Base-by-base conservation (phyloP, 2,113 vertebrate species). In the Forbesichthys agassizii region DNA sequence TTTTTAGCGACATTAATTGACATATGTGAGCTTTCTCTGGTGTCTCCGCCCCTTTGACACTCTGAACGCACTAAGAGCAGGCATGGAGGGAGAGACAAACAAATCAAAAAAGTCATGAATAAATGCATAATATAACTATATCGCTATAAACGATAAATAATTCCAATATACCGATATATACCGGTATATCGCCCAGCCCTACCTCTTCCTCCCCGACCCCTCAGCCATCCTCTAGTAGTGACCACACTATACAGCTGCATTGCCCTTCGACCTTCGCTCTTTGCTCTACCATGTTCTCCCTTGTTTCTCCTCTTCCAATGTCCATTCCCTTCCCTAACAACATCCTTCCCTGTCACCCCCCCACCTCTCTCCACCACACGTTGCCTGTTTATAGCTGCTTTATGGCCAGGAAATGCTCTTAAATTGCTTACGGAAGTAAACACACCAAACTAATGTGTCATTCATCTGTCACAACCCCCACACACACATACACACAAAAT, bases 281-380 rank as follows among this genome's bases (percentile, higher is more conserved):
- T 14, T 5, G 3, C 5, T 58, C 14, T 16, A n/a, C 11, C 56
- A 20, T 58, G 16, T 10, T 33, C 8, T 54, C 14, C 12, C 56
- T 9, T 20, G 16, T 33, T 16, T 61, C 36, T 16, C 46, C 60
- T 14, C 9, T 11, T 16, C 7, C 14, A 14, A 48, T 56, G 33
- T 42, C 46, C 64, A 36, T 48, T 48, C 54, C 55, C 64, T 69
- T 61, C 11, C 20, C 48, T 59, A 11, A 55, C 65, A 27, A 14
- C 11, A 5, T 51, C 5, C 51, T 52, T 52, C 36, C 27, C 1
- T 27, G 27, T 42, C 36, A 7, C 36, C 1, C 6, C 6, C 6
- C 55, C 51, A 18, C 66, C 14, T 9, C 53, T n/a, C 53, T 55
- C 54, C 54, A 18, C 48, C 51, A 27, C 20, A 12, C 18, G 8